Evolutionary conservation across 2,797 vertebrate genomes (phyloP), one percentile per base, ranked within the genome.

Genomic region (Rhinatrema bivittatum): DNA sequence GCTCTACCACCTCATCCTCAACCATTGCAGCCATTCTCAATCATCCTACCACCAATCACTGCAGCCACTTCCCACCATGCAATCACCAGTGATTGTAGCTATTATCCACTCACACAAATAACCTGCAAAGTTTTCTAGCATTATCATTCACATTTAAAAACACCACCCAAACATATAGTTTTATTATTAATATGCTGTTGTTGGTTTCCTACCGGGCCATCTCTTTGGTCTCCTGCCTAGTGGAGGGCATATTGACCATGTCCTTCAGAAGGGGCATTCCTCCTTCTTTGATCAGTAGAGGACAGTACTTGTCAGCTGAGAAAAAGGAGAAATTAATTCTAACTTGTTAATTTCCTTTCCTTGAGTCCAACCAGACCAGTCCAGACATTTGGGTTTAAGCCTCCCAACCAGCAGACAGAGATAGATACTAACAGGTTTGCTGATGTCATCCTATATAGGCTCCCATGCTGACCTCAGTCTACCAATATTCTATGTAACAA

Each of bases 261-360:
- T 84, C 88, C 73, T 83, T 86, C 50, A 98, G 68, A 15, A 98
- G 89, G 16, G 56, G 65, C 19, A 97, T 76, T 26, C 95, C 95
- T 10, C 93, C 93, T 73, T 98, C 95, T 67, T 94, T 98, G 55
- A 94, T 92, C 68, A 99, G 78, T 62, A 99, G 70, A 8, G 95
- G 91, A 61, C 95, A 97, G 65, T 99, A 98, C 65, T 99, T 99
- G 72, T 84, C 86, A 2, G 94, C 95, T 98, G 61, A 16, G 51
- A 31, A 53, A 31, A 23, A 22, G 3, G 5, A 22, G 25, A 53
- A 24, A n/a, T n/a, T n/a, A n/a, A n/a, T n/a, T n/a, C n/a, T n/a
- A n/a, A n/a, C n/a, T n/a, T n/a, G n/a, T n/a, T n/a, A n/a, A n/a
- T n/a, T n/a, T n/a, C n/a, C n/a, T n/a, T n/a, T n/a, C n/a, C n/a